Evolutionary conservation across 2,113 vertebrate species (phyloP).

Genomic region (Ictalurus furcatus): DNA sequence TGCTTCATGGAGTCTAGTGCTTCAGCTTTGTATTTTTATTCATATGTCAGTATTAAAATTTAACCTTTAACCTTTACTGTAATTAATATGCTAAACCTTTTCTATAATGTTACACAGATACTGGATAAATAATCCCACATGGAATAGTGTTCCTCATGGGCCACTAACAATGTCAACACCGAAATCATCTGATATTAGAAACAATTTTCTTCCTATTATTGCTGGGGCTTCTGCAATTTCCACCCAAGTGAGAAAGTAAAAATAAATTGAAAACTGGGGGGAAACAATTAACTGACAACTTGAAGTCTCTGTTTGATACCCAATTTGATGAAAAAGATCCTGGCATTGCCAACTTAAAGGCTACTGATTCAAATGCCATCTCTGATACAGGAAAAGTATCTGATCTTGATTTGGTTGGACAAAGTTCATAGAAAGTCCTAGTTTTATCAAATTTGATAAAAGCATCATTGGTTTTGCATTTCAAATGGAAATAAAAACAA

Average conservation of each 20-base stretch:
- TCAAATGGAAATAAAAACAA: background rate
- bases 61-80: background rate
- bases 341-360: background rate
- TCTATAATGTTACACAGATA: constrained; percentile 9
- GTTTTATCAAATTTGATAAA: background rate
- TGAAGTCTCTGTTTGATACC: constrained; percentile 6
- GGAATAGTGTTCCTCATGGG: constrained; percentile 2
- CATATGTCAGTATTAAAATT: background rate
- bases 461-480: background rate
- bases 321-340: constrained; percentile 17
- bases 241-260: background rate
- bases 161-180: background rate
- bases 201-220: background rate
- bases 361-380: background rate
- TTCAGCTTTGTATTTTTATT: background rate
- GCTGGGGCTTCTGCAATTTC: background rate
- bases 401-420: background rate
- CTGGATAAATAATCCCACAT: constrained; percentile 10
- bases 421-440: background rate
- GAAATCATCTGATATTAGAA: constrained; percentile 12
- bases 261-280: background rate
- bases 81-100: constrained; percentile 12
- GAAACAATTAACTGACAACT: constrained; percentile 23
- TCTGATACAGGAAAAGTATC: background rate
- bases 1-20: background rate